Base-by-base conservation (phyloP, 2,888 invertebrate species). In the Patella pellucida region DNA sequence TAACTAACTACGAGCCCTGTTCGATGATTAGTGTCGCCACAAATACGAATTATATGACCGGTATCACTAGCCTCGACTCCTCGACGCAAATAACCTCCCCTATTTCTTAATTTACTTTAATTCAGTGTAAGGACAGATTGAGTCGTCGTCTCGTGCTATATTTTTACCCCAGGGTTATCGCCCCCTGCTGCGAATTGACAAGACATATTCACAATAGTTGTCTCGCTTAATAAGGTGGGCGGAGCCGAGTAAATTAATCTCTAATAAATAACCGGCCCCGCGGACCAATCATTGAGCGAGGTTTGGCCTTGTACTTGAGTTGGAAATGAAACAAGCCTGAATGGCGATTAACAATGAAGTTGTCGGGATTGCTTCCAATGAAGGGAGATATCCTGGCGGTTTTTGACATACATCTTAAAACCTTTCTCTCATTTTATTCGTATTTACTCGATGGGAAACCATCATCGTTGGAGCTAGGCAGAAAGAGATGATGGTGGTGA, bases 171-270 rank as follows among this genome's bases (percentile, higher is more conserved):
- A 62, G 71, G 78, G 78, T 74, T 72, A 69, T 73, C 72, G 70
- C 74, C 72, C 78, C 78, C 74, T 72, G 76, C 72, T 68, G 74
- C n/a, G 72, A 69, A 52, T 69, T 69, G 71, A 71, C 62, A 76
- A 76, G 68, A 74, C 70, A 69, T 69, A 68, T 74, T 78, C 71
- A 78, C 78, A 78, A 74, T 76, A 67, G 73, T 74, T 74, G 78
- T 74, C 76, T 70, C 54, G 31, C 51, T 51, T 78, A 78, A 78
- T 76, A 76, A 78, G 78, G 52, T 71, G 76, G 78, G 78, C 76
- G 78, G 78, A 68, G 76, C 73, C 69, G 74, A 74, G 78, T 74
- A 78, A 78, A 78, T 78, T 78, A 78, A 78, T 78, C 74, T 76
- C 68, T 71, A 74, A 76, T 76, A 78, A 76, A 78, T 78, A 78